Conservation (phyloP, 2,113 vertebrate genomes). For the Cebidichthys violaceus region DNA sequence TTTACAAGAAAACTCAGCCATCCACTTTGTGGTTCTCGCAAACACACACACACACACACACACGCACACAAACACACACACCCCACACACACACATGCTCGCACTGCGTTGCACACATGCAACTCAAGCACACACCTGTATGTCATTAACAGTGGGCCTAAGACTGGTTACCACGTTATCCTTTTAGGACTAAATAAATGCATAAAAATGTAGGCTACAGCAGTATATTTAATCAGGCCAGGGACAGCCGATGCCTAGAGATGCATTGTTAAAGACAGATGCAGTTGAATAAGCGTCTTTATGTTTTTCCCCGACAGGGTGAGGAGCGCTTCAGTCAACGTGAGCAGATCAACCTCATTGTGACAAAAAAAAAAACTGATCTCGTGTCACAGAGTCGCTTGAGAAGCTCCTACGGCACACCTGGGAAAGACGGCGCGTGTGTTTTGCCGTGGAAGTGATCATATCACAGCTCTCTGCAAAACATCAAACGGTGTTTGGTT, state of each 20-base stretch:
- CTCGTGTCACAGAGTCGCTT: slow-evolving; percentile 57
- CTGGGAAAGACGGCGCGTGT: slow-evolving; percentile 58
- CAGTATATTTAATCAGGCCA: not conserved
- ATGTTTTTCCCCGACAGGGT: slow-evolving; percentile 14
- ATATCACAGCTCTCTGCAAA: slow-evolving; percentile 47
- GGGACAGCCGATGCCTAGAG: not conserved
- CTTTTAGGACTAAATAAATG: slow-evolving; percentile 13
- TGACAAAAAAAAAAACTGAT: slow-evolving; percentile 75
- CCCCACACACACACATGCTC: slow-evolving; percentile 33
- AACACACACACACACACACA: slow-evolving; percentile 3
- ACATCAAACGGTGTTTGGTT: slow-evolving; percentile 73
- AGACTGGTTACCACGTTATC: slow-evolving; percentile 9
- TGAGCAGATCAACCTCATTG: slow-evolving; percentile 71
- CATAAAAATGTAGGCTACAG: not conserved
- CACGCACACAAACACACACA: slow-evolving; percentile 21
- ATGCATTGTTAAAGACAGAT: not conserved
- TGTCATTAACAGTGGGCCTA: slow-evolving; percentile 47
- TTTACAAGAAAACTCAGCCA: slow-evolving; percentile 77
- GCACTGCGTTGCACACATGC: slow-evolving; percentile 56
- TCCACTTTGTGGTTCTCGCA: slow-evolving; percentile 68
- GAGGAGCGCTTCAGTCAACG: slow-evolving; percentile 23
- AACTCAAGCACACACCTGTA: slow-evolving; percentile 62
- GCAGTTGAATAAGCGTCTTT: not conserved
- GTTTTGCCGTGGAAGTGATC: slow-evolving; percentile 62
- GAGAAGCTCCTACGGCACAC: slow-evolving; percentile 60